These are phyloP conservation scores for Perodicticus potto DNA, from an alignment of 2,797 vertebrate genomes.

Conservation along the genomic window DNA sequence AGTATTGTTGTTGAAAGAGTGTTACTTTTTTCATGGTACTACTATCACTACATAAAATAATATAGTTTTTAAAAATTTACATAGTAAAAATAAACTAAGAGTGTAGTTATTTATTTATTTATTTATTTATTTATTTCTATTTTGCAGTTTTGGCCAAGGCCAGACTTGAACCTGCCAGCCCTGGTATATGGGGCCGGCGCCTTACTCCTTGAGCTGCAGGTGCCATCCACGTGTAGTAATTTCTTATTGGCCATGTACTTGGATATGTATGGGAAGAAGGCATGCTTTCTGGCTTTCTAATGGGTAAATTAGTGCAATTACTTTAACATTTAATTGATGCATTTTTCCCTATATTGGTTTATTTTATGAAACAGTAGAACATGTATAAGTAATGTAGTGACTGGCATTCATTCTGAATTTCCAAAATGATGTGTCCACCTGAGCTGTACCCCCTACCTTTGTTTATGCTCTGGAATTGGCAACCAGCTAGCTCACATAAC, in stretches of 20 bases:
- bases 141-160: no score
- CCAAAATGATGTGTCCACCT: neutral
- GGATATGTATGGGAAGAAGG: neutral
- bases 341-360: neutral
- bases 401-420: constrained; percentile 9
- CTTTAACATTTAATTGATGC: neutral
- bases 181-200: no score
- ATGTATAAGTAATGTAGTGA: neutral
- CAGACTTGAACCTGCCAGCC: no score
- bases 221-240: neutral
- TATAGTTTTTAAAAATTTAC: neutral
- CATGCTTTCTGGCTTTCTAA: neutral
- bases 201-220: no score
- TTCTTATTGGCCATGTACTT: neutral
- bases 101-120: neutral
- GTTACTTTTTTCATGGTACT: neutral
- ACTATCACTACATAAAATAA: neutral
- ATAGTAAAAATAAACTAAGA: constrained; percentile 23
- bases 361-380: neutral
- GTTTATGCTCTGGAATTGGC: neutral
- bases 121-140: no score
- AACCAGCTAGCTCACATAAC: neutral
- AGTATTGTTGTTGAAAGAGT: neutral
- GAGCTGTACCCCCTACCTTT: neutral
- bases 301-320: neutral